phyloP scores from a whole-genome alignment of 1,140 invertebrate genomes.

The Andricus grossulariae region DNA sequence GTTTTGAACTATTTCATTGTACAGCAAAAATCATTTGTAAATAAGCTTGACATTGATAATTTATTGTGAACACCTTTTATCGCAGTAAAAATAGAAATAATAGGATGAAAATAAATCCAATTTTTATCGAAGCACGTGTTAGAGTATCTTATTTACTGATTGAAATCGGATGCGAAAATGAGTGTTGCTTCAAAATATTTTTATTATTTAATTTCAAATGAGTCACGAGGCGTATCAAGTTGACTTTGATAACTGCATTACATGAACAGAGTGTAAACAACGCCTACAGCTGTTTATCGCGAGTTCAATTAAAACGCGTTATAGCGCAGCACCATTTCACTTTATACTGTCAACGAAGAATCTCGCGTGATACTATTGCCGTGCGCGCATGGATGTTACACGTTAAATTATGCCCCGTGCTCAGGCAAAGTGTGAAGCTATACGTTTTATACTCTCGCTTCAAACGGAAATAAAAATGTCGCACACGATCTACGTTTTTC shows the following conservation, averaged over 20 bases:
- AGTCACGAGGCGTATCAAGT: conserved; percentile 3
- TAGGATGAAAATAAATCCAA: too few species aligned
- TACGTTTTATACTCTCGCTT: neutral
- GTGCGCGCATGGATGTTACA: neutral
- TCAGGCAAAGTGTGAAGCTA: conserved; percentile 2
- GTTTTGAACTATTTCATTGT: too few species aligned
- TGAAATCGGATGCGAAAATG: neutral
- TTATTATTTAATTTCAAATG: conserved; percentile 16
- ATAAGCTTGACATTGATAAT: too few species aligned
- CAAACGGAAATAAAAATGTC: conserved; percentile 16
- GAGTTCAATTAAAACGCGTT: conserved; percentile 24
- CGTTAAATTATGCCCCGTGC: neutral
- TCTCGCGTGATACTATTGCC: conserved; percentile 1
- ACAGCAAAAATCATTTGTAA: too few species aligned
- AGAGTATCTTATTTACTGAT: neutral
- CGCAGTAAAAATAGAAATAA: too few species aligned
- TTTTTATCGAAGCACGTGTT: neutral
- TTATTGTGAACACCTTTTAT: too few species aligned
- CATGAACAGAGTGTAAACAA: conserved; percentile 24
- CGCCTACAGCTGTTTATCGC: conserved; percentile 17
- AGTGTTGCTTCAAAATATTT: neutral
- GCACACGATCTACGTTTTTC: neutral
- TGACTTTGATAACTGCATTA: conserved; percentile 26
- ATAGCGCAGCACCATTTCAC: conserved; percentile 21
- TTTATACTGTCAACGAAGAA: conserved; percentile 18